These are phyloP conservation scores for Blera fallax DNA, from an alignment of 2,888 invertebrate genomes.

Conservation along the genomic window DNA sequence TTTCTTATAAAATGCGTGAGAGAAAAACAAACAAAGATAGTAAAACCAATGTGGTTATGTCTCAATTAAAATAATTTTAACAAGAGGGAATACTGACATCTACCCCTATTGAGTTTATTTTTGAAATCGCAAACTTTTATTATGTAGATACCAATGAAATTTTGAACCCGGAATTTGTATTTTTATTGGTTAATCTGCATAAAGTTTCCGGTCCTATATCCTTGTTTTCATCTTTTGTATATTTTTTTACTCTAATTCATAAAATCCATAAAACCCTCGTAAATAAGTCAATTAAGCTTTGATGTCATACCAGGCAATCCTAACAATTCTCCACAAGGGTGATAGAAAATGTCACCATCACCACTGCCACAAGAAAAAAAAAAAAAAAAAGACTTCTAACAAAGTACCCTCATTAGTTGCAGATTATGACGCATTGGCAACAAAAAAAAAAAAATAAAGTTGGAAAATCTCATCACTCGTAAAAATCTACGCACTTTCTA, in stretches of 20 bases:
- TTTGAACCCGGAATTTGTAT: background rate
- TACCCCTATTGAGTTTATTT: background rate
- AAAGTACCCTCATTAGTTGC: slow-evolving; percentile 15
- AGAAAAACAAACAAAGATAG: background rate
- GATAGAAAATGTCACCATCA: background rate
- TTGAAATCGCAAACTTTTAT: background rate
- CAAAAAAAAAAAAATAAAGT: background rate
- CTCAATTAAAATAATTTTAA: background rate
- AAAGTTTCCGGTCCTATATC: background rate
- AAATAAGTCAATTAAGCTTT: slow-evolving; percentile 11
- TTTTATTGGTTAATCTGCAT: background rate
- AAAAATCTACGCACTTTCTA: background rate
- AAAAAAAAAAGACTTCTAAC: background rate
- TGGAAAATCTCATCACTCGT: background rate
- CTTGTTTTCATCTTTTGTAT: background rate
- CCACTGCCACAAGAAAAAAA: background rate
- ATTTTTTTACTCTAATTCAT: background rate
- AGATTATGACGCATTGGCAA: background rate
- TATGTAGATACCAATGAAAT: background rate
- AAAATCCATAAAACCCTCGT: background rate
- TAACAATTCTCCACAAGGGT: background rate
- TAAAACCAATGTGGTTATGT: background rate
- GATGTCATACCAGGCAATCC: background rate
- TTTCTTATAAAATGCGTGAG: background rate
- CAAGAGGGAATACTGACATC: background rate